A percentile compares a stretch with the other conserved stretches of the same genome.
These are phyloP conservation scores for Hyles lineata DNA, from an alignment of 2,888 invertebrate genomes.

Conservation along the genomic window DNA sequence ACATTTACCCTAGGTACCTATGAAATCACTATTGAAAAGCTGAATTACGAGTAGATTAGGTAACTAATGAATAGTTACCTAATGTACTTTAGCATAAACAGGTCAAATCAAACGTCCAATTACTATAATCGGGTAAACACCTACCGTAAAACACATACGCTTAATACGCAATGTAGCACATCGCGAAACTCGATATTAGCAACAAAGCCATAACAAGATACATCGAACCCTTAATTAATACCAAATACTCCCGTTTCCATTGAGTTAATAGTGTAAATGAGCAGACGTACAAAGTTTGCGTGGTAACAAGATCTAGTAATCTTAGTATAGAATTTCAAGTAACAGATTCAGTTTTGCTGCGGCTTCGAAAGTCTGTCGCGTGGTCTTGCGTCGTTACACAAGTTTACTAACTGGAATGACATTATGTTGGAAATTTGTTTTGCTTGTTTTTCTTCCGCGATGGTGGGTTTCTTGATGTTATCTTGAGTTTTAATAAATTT, in stretches of 20 bases:
- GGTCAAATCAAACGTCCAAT: no score
- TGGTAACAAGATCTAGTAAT: slow-evolving; percentile 24
- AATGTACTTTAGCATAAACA: no score
- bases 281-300: slow-evolving; percentile 15
- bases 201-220: neutral
- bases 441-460: neutral
- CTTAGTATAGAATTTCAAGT: slow-evolving; percentile 23
- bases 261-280: neutral
- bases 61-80: no score
- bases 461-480: neutral
- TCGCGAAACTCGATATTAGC: neutral
- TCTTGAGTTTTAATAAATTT: no score
- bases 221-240: slow-evolving; percentile 2
- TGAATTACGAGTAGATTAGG: no score
- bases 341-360: slow-evolving; percentile 19
- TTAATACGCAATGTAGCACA: neutral
- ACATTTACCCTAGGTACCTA: no score
- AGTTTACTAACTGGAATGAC: neutral
- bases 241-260: neutral
- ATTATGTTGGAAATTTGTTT: slow-evolving; percentile 2
- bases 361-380: slow-evolving; percentile 17
- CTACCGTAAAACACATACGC: no score
- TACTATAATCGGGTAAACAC: no score
- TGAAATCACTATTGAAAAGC: no score
- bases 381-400: neutral